Base-by-base conservation (phyloP, 2,113 vertebrate species). In the Perccottus glenii region DNA sequence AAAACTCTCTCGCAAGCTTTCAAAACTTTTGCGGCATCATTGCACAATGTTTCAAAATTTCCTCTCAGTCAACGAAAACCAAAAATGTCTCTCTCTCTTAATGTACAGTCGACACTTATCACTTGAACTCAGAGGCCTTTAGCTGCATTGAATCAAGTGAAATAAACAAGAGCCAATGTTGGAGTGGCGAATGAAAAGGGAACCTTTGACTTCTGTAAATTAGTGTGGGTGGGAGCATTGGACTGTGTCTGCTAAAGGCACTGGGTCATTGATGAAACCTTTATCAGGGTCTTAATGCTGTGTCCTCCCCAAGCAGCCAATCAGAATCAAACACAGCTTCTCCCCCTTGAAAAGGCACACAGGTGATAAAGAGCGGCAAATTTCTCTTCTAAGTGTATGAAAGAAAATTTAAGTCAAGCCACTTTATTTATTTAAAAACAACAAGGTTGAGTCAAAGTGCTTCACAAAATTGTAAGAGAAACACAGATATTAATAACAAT, bases 31-130 rank as follows among this genome's bases (percentile, higher is more conserved):
- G 88, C 60, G 62, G 82, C 85, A 86, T 81, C 93, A 93, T 94
- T 93, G 92, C 92, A 92, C 91, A 93, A 93, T 85, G 82, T 90
- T 90, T 86, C 86, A 84, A 92, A 93, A 92, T 92, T 92, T 93
- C 91, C 91, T 93, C 89, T 91, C 89, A 76, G 79, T 88, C 87
- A 91, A 91, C 87, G 77, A 89, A 90, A 86, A 85, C 74, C 67
- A 60, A 82, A 88, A 80, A 78, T 65, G 59, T 78, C 64, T 66
- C 69, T 75, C 67, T 77, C 62, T 77, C 67, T 83, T 76, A 72
- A 77, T 75, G 46, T 77, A 72, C 14, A 67, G 67, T 70, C 38
- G 32, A 27, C 61, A 52, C 64, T 51, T 64, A 9, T 64, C 51
- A 69, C 55, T 64, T 36, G n/a, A 47, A 50, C 50, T 66, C 16